Conservation (phyloP, 2,797 vertebrate species). For the Siniperca undulata region DNA sequence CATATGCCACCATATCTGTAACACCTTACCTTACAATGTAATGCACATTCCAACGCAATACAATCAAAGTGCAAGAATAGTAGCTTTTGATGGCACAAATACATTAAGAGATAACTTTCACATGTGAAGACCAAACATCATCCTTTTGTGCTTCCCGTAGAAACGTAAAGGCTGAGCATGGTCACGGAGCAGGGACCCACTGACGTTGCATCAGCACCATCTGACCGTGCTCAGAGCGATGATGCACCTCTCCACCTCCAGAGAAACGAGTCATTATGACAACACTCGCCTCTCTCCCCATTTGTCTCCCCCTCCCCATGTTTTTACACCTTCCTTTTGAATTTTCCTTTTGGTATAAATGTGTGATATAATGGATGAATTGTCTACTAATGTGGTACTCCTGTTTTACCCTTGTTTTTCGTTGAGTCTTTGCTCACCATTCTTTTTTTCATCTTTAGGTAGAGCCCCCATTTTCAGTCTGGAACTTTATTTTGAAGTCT, state of each 20-base stretch:
- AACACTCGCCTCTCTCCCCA: slow-evolving; percentile 11
- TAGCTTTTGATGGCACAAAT: too few relatives aligned
- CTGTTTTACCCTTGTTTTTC: slow-evolving; percentile 2
- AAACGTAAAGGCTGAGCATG: slow-evolving; percentile 81
- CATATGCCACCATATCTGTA: neutral
- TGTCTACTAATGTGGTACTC: slow-evolving; percentile 37
- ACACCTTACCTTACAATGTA: neutral
- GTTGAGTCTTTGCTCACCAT: neutral
- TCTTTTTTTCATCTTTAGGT: neutral
- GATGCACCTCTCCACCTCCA: slow-evolving; percentile 69
- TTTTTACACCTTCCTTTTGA: slow-evolving; percentile 24
- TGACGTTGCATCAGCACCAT: slow-evolving; percentile 70
- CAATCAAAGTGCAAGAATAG: neutral
- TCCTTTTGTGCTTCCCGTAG: slow-evolving; percentile 66
- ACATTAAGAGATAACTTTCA: too few relatives aligned
- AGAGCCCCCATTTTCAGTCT: neutral
- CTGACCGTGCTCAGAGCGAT: slow-evolving; percentile 65
- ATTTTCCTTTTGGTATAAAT: slow-evolving; percentile 36
- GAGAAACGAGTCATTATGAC: slow-evolving; percentile 59
- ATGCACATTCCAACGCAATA: neutral
- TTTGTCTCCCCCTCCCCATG: neutral
- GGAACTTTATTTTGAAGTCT: slow-evolving; percentile 20
- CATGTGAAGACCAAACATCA: neutral
- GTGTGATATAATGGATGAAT: slow-evolving; percentile 40
- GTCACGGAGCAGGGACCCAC: slow-evolving; percentile 74